Evolutionary conservation across 1,140 invertebrate genomes (phyloP).

Genomic region (Drosophila lowei): DNA sequence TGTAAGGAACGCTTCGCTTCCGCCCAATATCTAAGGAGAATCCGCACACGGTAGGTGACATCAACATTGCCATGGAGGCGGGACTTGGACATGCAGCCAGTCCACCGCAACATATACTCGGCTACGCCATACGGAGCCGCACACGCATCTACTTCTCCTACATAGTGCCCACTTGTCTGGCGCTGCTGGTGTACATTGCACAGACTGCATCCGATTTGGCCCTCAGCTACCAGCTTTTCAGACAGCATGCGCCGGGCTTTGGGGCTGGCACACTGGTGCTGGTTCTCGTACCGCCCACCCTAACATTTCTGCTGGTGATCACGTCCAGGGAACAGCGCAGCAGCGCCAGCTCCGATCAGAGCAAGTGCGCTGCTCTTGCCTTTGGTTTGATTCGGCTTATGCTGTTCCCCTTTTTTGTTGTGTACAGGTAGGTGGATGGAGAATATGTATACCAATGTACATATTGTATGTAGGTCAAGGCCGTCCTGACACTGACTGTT

Average conservation of each 20-base stretch:
- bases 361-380: constrained; percentile 41
- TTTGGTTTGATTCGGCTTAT: constrained; percentile 84
- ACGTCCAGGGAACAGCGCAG: constrained; percentile 84
- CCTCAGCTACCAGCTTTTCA: constrained; percentile 84
- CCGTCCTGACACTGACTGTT: background rate
- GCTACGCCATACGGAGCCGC: constrained; percentile 84
- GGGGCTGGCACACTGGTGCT: constrained; percentile 63
- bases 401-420: constrained; percentile 87
- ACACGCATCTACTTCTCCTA: constrained; percentile 85
- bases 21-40: background rate
- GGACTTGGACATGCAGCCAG: constrained; percentile 61
- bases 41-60: constrained; percentile 5
- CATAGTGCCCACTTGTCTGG: constrained; percentile 83
- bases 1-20: constrained; percentile 7
- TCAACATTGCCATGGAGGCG: constrained; percentile 31
- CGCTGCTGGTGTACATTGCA: constrained; percentile 83
- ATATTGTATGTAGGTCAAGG: background rate
- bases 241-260: constrained; percentile 81
- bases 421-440: constrained; percentile 85
- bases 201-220: constrained; percentile 84
- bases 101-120: constrained; percentile 83
- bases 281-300: constrained; percentile 56
- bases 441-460: no score
- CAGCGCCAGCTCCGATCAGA: constrained; percentile 78
- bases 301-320: constrained; percentile 66